phyloP scores from a whole-genome alignment of 2,113 vertebrate species.

The Zosterops lateralis region DNA sequence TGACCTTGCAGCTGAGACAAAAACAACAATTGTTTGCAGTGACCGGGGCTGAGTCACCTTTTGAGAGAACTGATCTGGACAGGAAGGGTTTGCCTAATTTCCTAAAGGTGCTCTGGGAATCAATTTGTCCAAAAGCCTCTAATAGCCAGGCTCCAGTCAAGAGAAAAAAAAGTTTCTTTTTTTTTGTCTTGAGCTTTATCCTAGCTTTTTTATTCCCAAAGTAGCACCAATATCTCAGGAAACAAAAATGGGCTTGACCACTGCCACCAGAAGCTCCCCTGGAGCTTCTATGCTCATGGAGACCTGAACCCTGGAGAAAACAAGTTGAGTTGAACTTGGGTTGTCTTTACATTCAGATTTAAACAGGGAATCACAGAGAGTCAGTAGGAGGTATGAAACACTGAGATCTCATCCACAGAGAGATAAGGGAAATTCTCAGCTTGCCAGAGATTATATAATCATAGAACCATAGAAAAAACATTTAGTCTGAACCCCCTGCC shows the following conservation, averaged over 20 bases:
- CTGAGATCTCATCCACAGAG: neutral
- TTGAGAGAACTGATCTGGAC: neutral
- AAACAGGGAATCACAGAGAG: neutral
- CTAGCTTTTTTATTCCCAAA: neutral
- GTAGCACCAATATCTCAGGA: neutral
- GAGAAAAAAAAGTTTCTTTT: neutral
- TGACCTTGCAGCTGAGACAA: constrained; percentile 40
- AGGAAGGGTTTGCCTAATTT: constrained; percentile 42
- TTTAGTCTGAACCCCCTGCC: neutral
- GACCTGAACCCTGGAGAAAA: neutral
- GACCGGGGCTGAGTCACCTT: neutral
- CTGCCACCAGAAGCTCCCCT: neutral
- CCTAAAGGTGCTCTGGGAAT: neutral
- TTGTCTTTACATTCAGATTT: neutral
- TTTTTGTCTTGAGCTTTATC: neutral
- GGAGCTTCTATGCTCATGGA: neutral
- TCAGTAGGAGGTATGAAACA: neutral
- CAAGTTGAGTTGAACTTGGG: neutral
- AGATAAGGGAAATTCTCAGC: neutral
- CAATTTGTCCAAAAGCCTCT: neutral
- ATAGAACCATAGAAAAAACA: neutral
- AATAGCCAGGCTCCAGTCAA: neutral
- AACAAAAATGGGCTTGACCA: neutral
- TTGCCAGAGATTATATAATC: neutral
- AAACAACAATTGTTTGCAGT: neutral